Conservation (phyloP, 2,888 invertebrate species). For the Heteropelma amictum region DNA sequence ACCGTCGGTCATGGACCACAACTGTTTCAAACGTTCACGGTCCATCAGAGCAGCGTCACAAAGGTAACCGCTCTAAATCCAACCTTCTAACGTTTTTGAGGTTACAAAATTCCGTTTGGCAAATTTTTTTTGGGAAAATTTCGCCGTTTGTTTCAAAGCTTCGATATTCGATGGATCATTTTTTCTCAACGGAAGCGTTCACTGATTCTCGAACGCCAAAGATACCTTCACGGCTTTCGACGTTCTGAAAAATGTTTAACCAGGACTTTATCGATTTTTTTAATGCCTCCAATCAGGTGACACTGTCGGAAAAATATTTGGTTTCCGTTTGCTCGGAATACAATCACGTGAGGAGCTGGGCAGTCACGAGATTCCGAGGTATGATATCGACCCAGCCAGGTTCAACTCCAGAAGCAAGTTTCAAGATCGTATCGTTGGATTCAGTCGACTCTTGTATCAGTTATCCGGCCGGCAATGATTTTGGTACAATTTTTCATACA, state of each 20-base stretch:
- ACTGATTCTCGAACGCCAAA: too few relatives aligned
- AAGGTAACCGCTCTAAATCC: too few relatives aligned
- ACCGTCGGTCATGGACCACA: slow-evolving; percentile 99
- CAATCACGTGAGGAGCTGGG: slow-evolving; percentile 98
- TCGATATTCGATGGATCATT: slow-evolving; percentile 29
- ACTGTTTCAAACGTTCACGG: slow-evolving; percentile 98
- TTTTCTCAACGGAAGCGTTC: too few relatives aligned
- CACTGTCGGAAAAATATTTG: slow-evolving; percentile 95
- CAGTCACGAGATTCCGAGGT: slow-evolving; percentile 96
- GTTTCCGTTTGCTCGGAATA: slow-evolving; percentile 98
- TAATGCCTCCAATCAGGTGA: too few relatives aligned
- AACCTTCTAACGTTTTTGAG: too few relatives aligned
- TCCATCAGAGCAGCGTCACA: slow-evolving; percentile 96
- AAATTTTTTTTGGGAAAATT: neutral
- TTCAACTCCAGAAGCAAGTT: slow-evolving; percentile 97
- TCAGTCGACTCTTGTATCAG: slow-evolving; percentile 84
- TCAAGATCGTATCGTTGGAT: slow-evolving; percentile 93
- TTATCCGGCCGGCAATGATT: slow-evolving; percentile 83
- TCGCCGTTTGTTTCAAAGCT: neutral
- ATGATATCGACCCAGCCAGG: slow-evolving; percentile 99
- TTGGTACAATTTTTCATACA: too few relatives aligned
- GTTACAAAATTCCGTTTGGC: too few relatives aligned
- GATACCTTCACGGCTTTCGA: too few relatives aligned
- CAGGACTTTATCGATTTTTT: too few relatives aligned
- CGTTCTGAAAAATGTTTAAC: too few relatives aligned